Evolutionary conservation across 2,888 invertebrate genomes (phyloP).

Genomic region (Empis stercorea): DNA sequence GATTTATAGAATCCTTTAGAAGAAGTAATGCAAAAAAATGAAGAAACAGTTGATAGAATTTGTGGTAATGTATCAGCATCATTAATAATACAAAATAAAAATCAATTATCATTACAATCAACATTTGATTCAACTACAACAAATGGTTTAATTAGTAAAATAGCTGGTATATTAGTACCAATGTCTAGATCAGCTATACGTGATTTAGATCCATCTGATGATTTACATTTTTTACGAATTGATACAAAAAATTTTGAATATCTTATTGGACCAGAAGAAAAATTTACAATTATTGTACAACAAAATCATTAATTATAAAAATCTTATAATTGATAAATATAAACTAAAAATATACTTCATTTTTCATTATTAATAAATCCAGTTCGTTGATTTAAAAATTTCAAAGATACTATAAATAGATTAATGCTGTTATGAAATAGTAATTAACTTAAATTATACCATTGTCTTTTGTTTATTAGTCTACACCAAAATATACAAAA

Average conservation of each 20-base stretch:
- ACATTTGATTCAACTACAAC: constrained; percentile 29
- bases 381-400: too few relatives aligned
- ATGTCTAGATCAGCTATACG: constrained; percentile 16
- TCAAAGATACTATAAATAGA: too few relatives aligned
- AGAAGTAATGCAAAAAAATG: constrained; percentile 20
- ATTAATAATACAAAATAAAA: constrained; percentile 24
- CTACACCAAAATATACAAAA: too few relatives aligned
- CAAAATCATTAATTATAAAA: constrained; percentile 18
- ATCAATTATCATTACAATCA: constrained; percentile 21
- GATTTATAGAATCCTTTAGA: constrained; percentile 16
- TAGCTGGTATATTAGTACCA: constrained; percentile 21
- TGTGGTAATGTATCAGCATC: constrained; percentile 20
- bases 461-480: too few relatives aligned
- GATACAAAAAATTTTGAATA: constrained; percentile 29
- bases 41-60: constrained; percentile 24
- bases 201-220: constrained; percentile 28
- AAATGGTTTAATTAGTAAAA: constrained; percentile 23
- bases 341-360: too few relatives aligned
- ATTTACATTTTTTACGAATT: constrained; percentile 27
- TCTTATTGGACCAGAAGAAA: constrained; percentile 26
- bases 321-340: too few relatives aligned
- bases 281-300: constrained; percentile 29
- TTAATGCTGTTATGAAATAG: too few relatives aligned
- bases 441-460: too few relatives aligned
- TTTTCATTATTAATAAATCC: neutral